phyloP scores from a whole-genome alignment of 1,140 invertebrate genomes.

The Drosophila kanapiae region DNA sequence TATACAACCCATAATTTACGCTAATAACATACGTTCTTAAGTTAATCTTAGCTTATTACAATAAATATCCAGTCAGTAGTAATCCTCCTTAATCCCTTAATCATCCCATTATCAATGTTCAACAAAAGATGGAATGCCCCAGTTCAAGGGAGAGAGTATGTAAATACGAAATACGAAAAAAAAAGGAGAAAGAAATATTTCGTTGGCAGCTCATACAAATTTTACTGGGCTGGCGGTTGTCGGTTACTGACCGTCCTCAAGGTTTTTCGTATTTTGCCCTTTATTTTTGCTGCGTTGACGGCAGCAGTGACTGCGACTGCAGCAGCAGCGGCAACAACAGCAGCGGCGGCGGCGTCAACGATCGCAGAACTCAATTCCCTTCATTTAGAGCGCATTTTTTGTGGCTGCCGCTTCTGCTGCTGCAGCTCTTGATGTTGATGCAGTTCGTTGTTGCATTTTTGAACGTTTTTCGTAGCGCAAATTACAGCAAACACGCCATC shows the following conservation, averaged over 20 bases:
- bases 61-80: background rate
- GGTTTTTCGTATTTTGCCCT: conserved; percentile 85
- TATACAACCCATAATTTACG: too few species aligned
- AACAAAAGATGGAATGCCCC: conserved; percentile 12
- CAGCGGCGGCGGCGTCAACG: conserved; percentile 66
- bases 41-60: conserved; percentile 1
- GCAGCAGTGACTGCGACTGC: conserved; percentile 24
- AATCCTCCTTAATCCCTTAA: background rate
- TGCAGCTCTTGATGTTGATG: conserved; percentile 48
- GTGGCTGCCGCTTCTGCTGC: conserved; percentile 40
- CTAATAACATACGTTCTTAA: background rate
- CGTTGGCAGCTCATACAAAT: conserved; percentile 80
- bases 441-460: conserved; percentile 81
- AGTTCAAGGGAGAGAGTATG: conserved; percentile 35
- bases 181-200: conserved; percentile 64
- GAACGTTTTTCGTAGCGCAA: conserved; percentile 83
- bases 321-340: conserved; percentile 13
- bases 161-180: conserved; percentile 47
- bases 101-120: background rate
- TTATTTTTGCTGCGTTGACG: conserved; percentile 60
- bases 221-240: conserved; percentile 84
- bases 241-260: conserved; percentile 85
- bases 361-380: conserved; percentile 82
- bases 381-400: conserved; percentile 81
- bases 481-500: conserved; percentile 84